Evolutionary conservation across 2,888 invertebrate species (phyloP), one percentile per base, ranked within the genome.

Genomic region (Omphaloscelis lunosa): DNA sequence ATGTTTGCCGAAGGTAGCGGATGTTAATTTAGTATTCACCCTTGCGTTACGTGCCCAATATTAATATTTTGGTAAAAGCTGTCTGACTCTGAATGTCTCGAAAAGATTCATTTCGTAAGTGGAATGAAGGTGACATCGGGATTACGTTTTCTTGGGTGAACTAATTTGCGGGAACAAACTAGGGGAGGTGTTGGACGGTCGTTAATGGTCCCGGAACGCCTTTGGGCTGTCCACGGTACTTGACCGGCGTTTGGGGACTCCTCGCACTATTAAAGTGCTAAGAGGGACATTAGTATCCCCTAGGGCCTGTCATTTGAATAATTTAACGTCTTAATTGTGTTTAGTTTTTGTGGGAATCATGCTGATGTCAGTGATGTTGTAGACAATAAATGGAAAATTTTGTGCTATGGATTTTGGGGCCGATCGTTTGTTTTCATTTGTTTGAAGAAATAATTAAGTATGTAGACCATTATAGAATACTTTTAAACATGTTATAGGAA

Each of bases 1-100:
- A 92, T 96, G 96, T 96, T 96, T 96, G 95, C 92, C 87, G 81
- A 96, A 96, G 96, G 96, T 96, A 96, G 91, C 93, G 92, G 92
- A 96, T 96, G 96, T 96, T 96, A 96, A 96, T 96, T 96, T 95
- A 92, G 95, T 95, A 96, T 96, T 96, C 96, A 96, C 95, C 96
- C 96, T 93, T 92, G 90, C 89, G 86, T 89, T 89, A 89, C 91
- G 92, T 89, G 90, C 89, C 92, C 91, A 93, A 95, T 95, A 96
- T 96, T 96, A 95, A 96, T 96, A 96, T 96, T 96, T 95, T 90
- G 94, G 88, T 87, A 86, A 88, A 88, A 86, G 86, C 89, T 77
- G 80, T 73, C 83, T 83, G 71, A 79, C 51, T 77, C 59, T 41
- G 86, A 80, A 85, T 82, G 89, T 80, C 86, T 82, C 88, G 90